These are phyloP conservation scores for Liolophura sinensis DNA, from an alignment of 1,140 invertebrate species.

Conservation along the genomic window DNA sequence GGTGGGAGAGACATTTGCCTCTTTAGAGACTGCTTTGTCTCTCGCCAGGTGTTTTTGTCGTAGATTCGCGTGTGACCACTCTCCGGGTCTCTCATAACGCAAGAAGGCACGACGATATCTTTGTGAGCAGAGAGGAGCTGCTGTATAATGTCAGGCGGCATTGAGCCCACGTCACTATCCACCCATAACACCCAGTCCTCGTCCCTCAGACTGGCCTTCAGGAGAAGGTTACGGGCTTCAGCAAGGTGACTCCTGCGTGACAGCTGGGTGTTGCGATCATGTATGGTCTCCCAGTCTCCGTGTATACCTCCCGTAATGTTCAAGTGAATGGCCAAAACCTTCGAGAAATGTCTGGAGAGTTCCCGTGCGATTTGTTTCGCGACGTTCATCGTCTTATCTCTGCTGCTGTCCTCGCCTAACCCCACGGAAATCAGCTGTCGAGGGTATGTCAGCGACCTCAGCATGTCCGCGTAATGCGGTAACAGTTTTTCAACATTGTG, in stretches of 20 bases:
- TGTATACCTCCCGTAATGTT: slow-evolving; percentile 29
- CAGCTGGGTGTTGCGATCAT: slow-evolving; percentile 30
- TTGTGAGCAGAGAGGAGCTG: slow-evolving; percentile 41
- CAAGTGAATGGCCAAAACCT: slow-evolving; percentile 30
- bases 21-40: slow-evolving; percentile 37
- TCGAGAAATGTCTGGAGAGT: slow-evolving; percentile 28
- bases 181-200: slow-evolving; percentile 48
- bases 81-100: slow-evolving; percentile 12
- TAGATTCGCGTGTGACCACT: slow-evolving; percentile 24
- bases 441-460: slow-evolving; percentile 44
- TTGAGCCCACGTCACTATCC: slow-evolving; percentile 43
- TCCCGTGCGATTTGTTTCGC: slow-evolving; percentile 26
- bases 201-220: slow-evolving; percentile 26
- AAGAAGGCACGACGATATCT: slow-evolving; percentile 41
- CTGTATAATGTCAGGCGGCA: slow-evolving; percentile 43
- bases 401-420: slow-evolving; percentile 51
- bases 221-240: slow-evolving; percentile 39
- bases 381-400: slow-evolving; percentile 34
- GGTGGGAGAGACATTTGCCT: slow-evolving; percentile 23
- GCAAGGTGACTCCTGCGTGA: slow-evolving; percentile 42
- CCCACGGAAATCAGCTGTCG: slow-evolving; percentile 42
- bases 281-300: slow-evolving; percentile 31
- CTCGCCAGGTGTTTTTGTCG: slow-evolving; percentile 54
- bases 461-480: slow-evolving; percentile 23
- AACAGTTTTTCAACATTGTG: slow-evolving; percentile 38